Evolutionary conservation across 1,140 invertebrate species (phyloP), one percentile per base, ranked within the genome.

Genomic region (Grapholita molesta): DNA sequence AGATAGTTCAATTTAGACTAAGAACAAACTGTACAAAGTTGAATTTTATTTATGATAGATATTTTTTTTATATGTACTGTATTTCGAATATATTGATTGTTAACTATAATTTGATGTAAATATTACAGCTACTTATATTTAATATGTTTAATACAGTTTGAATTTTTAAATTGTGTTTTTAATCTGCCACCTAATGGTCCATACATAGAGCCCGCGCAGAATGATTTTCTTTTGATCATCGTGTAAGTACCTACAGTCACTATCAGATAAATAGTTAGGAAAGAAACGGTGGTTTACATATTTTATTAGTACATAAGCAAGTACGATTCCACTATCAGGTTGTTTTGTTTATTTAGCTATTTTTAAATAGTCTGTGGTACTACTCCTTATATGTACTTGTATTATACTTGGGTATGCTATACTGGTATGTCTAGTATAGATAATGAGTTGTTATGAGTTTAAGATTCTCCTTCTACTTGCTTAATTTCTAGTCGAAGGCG

Each of bases 1-100:
- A 61, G 55, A 61, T 61, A 61, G 55, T 18, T 30, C 25, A 61
- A 61, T 61, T 61, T 61, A 61, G 55, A 30, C n/a, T 61, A 61
- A 61, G 24, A 15, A 48, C 18, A 28, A 61, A 61, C 25, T 61
- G 55, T 61, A 32, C 28, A 61, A 61, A 61, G 12, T 32, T 61
- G 24, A 7, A 15, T 28, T 28, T 15, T 61, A 61, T 61, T 61
- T 61, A 61, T 61, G 25, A 21, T 25, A 57, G 3, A 57, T 57
- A 57, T 55, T 55, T 25, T 57, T 57, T 61, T 28, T 28, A n/a
- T n/a, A n/a, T 61, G 55, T 61, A 28, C 12, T 28, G 55, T 61
- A 32, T 15, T 28, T 28, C 6, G 15, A 15, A 28, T 61, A 61
- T 61, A 28, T 61, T 30, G 7, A 32, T 15, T 61, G 55, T 61